Base-by-base conservation (phyloP, 1,140 invertebrate genomes). In the Lysiphlebus fabarum region DNA sequence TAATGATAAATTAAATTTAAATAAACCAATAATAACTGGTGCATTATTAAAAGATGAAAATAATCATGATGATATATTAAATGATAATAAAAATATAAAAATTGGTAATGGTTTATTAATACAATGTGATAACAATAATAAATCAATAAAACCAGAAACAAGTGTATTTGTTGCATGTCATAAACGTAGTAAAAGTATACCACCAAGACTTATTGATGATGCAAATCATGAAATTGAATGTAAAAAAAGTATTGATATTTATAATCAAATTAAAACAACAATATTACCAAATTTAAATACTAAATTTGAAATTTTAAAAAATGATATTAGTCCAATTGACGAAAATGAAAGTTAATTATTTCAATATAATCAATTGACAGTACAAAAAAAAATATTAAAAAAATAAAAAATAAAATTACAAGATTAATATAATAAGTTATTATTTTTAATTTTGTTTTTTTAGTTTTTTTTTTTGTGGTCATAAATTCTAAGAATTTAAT, bases 11-110 rank as follows among this genome's bases (percentile, higher is more conserved):
- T 77, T 79, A 5, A 80, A 83, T 45, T 74, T 75, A n/a, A 82
- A 81, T 57, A 87, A 85, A 59, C 86, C 86, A 2, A 82, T 87
- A 8, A 85, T 88, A 17, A 87, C 85, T 26, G 84, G 86, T 2
- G 86, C 83, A 0, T 81, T 87, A 43, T 80, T 85, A 54, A 86
- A 87, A 64, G 85, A 83, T 64, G 83, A 85, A 79, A 0, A 73
- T 75, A 45, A 26, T 26, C 17, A 26, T 26, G 77, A 81, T 54
- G 77, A 78, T 40, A 70, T 69, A n/a, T 75, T 76, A 36, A 72
- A 75, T 56, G 77, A 80, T 49, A 76, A 80, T 59, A 76, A 80
- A 12, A 26, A 26, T 1, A 65, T 72, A 11, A 78, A 78, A 56
- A 65, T 79, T 33, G 77, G 77, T 26, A 79, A 80, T 56, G 76